These are phyloP conservation scores for Homarus gammarus DNA, from an alignment of 2,888 invertebrate genomes.

Conservation along the genomic window DNA sequence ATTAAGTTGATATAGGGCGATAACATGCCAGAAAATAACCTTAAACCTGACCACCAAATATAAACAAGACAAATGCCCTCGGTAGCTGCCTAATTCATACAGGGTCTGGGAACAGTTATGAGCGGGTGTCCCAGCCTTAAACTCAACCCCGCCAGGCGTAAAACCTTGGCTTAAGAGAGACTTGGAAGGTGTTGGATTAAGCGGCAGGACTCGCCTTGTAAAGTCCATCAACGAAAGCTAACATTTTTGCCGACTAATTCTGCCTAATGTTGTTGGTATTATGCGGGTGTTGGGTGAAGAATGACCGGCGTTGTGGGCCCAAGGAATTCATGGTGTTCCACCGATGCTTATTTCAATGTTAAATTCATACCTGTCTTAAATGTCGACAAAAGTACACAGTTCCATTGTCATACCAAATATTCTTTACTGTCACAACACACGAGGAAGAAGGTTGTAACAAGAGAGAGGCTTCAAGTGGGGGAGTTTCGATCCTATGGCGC, in stretches of 20 bases:
- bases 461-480: too few species aligned
- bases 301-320: background rate
- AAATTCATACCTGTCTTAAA: slow-evolving; percentile 28
- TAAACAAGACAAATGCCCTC: slow-evolving; percentile 21
- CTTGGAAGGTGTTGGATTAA: slow-evolving; percentile 21
- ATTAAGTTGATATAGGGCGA: background rate
- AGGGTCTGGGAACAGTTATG: slow-evolving; percentile 23
- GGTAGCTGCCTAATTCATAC: slow-evolving; percentile 14
- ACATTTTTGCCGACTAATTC: slow-evolving; percentile 24
- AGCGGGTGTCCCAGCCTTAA: background rate
- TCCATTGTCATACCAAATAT: slow-evolving; percentile 34
- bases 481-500: background rate
- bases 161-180: slow-evolving; percentile 17
- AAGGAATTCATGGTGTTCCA: background rate
- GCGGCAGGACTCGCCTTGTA: background rate
- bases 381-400: slow-evolving; percentile 35
- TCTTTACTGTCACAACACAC: slow-evolving; percentile 35
- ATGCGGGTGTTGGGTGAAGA: slow-evolving; percentile 6
- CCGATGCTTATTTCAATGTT: slow-evolving; percentile 20
- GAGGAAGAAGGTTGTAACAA: background rate
- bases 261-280: background rate
- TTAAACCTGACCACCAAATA: background rate
- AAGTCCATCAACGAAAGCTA: background rate
- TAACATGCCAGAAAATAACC: background rate
- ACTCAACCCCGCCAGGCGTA: background rate